Conservation (phyloP, 2,797 vertebrate genomes). For the Sylvia borin region DNA sequence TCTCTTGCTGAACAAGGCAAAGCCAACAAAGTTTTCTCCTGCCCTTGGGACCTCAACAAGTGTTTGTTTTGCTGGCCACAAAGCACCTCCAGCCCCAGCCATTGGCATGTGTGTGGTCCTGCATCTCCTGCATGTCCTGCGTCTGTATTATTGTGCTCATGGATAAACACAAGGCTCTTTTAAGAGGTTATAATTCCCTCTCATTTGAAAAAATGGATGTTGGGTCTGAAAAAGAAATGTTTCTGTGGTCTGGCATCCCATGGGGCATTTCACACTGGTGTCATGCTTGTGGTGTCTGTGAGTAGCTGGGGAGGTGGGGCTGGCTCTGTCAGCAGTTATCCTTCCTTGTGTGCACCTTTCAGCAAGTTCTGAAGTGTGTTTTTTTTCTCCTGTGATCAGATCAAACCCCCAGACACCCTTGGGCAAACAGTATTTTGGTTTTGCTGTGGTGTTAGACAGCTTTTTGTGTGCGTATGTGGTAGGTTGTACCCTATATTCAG, state of each 20-base stretch:
- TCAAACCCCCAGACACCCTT: not conserved
- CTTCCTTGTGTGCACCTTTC: not conserved
- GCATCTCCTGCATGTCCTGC: not conserved
- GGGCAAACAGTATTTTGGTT: not conserved
- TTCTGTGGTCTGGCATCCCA: not conserved
- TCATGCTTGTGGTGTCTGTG: not conserved
- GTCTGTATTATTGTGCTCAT: not conserved
- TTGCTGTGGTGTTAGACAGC: not conserved
- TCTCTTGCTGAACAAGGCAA: not conserved
- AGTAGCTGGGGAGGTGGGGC: not conserved
- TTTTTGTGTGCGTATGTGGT: fast-evolving
- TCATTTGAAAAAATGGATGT: not conserved
- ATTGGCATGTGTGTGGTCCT: fast-evolving
- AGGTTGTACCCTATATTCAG: not conserved
- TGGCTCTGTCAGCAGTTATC: not conserved
- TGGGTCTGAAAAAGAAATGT: not conserved
- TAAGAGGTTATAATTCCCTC: not conserved
- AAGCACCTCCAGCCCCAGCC: not conserved
- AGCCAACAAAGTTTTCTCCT: not conserved
- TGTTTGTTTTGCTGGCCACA: not conserved
- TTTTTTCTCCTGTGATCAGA: not conserved
- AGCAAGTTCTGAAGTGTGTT: not conserved
- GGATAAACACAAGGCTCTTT: not conserved
- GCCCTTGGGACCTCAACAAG: not conserved
- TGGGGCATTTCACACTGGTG: not conserved